A percentile compares a stretch with the other conserved stretches of the same genome.
Conservation (phyloP, 1,140 invertebrate genomes). For the Nasonia giraulti region DNA sequence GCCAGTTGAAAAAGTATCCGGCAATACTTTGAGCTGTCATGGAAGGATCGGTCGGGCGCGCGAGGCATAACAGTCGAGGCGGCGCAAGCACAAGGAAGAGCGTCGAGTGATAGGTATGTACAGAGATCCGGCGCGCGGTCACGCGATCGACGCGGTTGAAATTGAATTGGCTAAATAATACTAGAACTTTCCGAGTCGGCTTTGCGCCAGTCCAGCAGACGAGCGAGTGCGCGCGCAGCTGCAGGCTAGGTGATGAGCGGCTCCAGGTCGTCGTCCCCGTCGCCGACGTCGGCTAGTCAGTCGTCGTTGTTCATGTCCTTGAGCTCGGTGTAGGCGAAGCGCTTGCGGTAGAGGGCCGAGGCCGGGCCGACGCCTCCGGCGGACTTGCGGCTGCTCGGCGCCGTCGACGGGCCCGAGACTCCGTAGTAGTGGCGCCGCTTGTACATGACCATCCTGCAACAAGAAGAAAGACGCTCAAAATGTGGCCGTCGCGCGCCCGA, state of each 20-base stretch:
- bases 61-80: too few relatives aligned
- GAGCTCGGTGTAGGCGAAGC: constrained; percentile 70
- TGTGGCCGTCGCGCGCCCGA: too few relatives aligned
- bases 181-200: neutral
- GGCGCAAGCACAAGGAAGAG: too few relatives aligned
- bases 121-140: too few relatives aligned
- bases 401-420: constrained; percentile 62
- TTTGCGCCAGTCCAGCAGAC: neutral
- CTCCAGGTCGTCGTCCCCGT: constrained; percentile 35
- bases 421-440: constrained; percentile 68
- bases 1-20: too few relatives aligned
- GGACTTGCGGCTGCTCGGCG: constrained; percentile 56
- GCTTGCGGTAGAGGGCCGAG: constrained; percentile 64
- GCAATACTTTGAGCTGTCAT: too few relatives aligned
- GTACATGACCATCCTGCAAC: constrained; percentile 69
- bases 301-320: constrained; percentile 72
- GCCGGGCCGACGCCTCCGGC: neutral
- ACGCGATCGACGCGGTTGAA: too few relatives aligned
- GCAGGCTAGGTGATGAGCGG: neutral
- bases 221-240: too few relatives aligned
- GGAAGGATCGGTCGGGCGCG: too few relatives aligned
- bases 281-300: constrained; percentile 61
- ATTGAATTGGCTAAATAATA: neutral
- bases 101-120: too few relatives aligned
- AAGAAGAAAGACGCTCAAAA: too few relatives aligned